Conservation (phyloP, 2,888 invertebrate genomes). For the Acrobasis suavella region DNA sequence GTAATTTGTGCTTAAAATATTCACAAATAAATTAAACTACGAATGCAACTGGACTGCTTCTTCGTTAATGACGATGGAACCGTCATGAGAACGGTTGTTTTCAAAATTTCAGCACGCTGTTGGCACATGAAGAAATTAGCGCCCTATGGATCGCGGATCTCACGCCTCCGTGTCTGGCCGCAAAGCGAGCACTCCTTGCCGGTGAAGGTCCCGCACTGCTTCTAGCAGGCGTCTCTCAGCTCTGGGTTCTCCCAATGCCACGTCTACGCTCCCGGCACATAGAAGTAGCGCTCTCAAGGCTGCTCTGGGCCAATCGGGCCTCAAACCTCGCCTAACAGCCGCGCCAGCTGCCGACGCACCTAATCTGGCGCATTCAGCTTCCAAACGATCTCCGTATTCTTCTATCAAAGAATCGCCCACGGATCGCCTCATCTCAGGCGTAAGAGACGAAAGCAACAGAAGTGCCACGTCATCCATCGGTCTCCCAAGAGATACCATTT, state of each 20-base stretch:
- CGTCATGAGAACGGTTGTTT: conserved; percentile 32
- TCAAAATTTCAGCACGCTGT: conserved; percentile 39
- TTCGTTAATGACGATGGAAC: conserved; percentile 25
- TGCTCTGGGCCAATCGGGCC: conserved; percentile 85
- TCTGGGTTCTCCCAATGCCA: conserved; percentile 88
- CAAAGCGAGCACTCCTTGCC: conserved; percentile 85
- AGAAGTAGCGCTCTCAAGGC: conserved; percentile 88
- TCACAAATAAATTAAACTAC: conserved; percentile 47
- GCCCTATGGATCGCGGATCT: conserved; percentile 31
- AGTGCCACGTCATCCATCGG: conserved; percentile 91
- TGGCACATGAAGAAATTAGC: conserved; percentile 51
- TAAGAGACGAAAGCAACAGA: conserved; percentile 87
- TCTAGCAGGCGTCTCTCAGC: conserved; percentile 89
- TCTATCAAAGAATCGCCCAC: conserved; percentile 85
- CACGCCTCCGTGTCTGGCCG: conserved; percentile 70
- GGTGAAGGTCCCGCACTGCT: conserved; percentile 87
- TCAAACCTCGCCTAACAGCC: conserved; percentile 75
- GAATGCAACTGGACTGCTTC: conserved; percentile 47
- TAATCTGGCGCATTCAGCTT: conserved; percentile 82
- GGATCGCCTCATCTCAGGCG: conserved; percentile 86
- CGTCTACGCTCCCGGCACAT: conserved; percentile 91
- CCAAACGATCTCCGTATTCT: conserved; percentile 86
- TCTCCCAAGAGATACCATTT: conserved; percentile 90
- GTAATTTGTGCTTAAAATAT: conserved; percentile 57
- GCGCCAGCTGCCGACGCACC: conserved; percentile 83